Percentiles rank a stretch among this genome's conserved stretches.
Evolutionary conservation across 2,113 vertebrate species (phyloP).

Genomic region (Chamaetylas fuelleborni): DNA sequence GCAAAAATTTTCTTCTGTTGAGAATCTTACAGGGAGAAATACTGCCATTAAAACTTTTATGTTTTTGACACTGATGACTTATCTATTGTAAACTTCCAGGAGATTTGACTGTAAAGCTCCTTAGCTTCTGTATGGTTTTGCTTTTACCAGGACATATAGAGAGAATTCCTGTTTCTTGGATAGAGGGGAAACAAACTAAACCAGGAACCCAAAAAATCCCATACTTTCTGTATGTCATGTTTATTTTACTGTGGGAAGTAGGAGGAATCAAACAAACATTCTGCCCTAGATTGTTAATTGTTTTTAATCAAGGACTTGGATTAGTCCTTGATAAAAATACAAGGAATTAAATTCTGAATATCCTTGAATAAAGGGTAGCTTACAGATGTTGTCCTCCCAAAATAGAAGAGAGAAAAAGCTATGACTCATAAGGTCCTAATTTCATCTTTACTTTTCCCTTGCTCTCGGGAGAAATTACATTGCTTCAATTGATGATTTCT

Average conservation of each 20-base stretch:
- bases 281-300: not conserved
- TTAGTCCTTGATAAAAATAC: not conserved
- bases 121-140: not conserved
- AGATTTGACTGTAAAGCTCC: not conserved
- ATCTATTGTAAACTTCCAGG: not conserved
- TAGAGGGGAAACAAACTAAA: not conserved
- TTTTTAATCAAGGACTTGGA: not conserved
- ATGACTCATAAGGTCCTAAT: slow-evolving; percentile 28
- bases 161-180: not conserved
- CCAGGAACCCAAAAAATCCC: not conserved
- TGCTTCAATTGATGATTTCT: slow-evolving; percentile 2
- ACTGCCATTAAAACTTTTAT: not conserved
- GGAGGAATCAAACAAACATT: not conserved
- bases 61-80: not conserved
- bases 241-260: not conserved
- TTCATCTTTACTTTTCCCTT: not conserved
- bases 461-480: not conserved
- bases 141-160: not conserved
- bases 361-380: slow-evolving; percentile 4
- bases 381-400: slow-evolving; percentile 1
- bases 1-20: not conserved
- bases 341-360: not conserved
- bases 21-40: not conserved
- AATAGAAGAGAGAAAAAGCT: slow-evolving; percentile 6
- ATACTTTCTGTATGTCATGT: rapidly evolving